Conservation (phyloP, 2,888 invertebrate genomes). For the Anthophora plumipes region DNA sequence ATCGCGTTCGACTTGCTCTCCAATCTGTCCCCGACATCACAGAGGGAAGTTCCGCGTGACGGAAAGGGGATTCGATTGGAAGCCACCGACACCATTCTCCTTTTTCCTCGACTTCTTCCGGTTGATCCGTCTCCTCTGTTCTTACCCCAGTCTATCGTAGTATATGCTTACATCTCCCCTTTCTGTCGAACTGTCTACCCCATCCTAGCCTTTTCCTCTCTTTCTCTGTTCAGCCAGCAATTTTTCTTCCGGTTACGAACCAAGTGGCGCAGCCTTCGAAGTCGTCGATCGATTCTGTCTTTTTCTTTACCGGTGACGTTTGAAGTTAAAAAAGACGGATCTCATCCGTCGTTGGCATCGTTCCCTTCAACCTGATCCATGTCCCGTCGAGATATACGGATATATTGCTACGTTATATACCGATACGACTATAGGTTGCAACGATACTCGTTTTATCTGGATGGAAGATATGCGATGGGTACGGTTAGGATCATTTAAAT, state of each 20-base stretch:
- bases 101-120: constrained; percentile 10
- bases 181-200: not conserved
- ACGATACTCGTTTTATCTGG: constrained; percentile 19
- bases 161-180: not conserved
- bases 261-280: not conserved
- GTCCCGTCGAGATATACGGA: constrained; percentile 1
- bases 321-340: constrained; percentile 14
- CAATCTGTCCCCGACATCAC: constrained; percentile 43
- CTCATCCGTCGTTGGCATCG: constrained; percentile 23
- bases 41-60: constrained; percentile 28
- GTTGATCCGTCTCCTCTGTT: constrained; percentile 5
- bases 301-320: constrained; percentile 1
- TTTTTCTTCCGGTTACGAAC: constrained; percentile 8
- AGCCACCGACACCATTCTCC: constrained; percentile 25
- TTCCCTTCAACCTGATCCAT: constrained; percentile 32
- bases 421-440: not conserved
- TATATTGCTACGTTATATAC: not conserved
- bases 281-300: constrained; percentile 1
- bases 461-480: constrained; percentile 21
- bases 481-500: constrained; percentile 24
- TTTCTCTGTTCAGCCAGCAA: not conserved
- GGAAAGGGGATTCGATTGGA: constrained; percentile 49
- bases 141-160: not conserved
- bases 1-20: constrained; percentile 37
- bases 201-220: too few relatives aligned